phyloP scores from a whole-genome alignment of 2,797 vertebrate species.

The Characodon lateralis region DNA sequence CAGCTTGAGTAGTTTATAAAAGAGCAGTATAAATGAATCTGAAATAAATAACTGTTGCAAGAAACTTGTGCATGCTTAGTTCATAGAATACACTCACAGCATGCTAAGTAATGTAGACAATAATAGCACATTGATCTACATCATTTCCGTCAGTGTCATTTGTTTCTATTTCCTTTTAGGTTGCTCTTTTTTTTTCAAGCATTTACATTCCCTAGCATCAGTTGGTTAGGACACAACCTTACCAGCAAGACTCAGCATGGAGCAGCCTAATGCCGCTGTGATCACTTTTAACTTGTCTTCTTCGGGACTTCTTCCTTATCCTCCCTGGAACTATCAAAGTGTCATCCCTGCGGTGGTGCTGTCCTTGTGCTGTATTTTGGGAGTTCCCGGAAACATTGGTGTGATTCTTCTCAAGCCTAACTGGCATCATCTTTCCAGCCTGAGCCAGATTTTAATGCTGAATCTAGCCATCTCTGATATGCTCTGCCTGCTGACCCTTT shows the following conservation, averaged over 20 bases:
- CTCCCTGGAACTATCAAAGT: not conserved
- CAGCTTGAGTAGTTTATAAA: not conserved
- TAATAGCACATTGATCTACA: not conserved
- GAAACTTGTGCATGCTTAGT: not conserved
- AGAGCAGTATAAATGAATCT: not conserved
- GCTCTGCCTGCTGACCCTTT: constrained; percentile 51
- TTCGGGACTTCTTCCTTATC: not conserved
- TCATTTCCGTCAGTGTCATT: not conserved
- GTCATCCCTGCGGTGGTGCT: not conserved
- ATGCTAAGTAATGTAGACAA: too few species aligned
- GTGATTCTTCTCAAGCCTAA: constrained; percentile 48
- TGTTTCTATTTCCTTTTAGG: not conserved
- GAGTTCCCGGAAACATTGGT: constrained; percentile 63
- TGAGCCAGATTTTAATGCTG: constrained; percentile 64
- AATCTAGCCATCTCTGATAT: constrained; percentile 68
- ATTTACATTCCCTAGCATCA: not conserved
- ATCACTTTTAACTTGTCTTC: constrained; percentile 10
- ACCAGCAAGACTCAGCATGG: constrained; percentile 16
- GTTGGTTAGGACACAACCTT: not conserved
- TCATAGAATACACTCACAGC: not conserved
- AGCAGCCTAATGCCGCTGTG: constrained; percentile 10
- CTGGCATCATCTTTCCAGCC: constrained; percentile 39
- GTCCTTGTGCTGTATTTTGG: constrained; percentile 53
- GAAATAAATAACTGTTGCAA: not conserved
- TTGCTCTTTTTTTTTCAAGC: not conserved